phyloP scores from a whole-genome alignment of 1,140 invertebrate species.

The Anastatus disparis region DNA sequence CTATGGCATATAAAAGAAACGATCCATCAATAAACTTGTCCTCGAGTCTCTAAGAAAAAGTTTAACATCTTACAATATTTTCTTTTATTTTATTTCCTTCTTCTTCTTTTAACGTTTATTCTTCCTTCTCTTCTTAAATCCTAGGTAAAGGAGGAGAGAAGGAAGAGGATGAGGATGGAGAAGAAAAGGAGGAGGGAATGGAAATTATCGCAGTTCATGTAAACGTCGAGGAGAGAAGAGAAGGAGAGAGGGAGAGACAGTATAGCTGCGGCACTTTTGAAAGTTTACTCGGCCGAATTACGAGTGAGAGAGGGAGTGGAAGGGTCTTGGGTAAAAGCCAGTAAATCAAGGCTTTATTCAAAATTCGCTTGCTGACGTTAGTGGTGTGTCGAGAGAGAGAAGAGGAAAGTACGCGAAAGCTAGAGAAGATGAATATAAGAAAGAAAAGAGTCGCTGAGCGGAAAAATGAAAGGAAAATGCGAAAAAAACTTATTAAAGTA shows the following conservation, averaged over 20 bases:
- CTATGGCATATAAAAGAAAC: conserved; percentile 33
- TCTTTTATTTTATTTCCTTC: no score
- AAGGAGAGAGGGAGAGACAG: background rate
- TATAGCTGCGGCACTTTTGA: conserved; percentile 32
- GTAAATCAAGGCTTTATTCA: conserved; percentile 45
- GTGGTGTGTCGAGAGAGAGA: background rate
- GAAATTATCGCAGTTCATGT: background rate
- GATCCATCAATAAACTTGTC: conserved; percentile 41
- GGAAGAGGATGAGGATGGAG: background rate
- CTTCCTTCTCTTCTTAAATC: conserved; percentile 12
- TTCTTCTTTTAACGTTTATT: background rate
- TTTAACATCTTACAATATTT: no score
- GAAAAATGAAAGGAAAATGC: conserved; percentile 27
- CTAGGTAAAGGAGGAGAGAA: conserved; percentile 1
- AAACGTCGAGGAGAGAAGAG: background rate
- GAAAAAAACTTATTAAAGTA: conserved; percentile 38
- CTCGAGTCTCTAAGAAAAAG: conserved; percentile 5
- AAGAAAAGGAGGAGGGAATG: background rate
- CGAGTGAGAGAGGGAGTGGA: conserved; percentile 3
- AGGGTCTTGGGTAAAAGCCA: conserved; percentile 23
- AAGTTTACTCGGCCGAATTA: conserved; percentile 41
- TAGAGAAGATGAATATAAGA: background rate
- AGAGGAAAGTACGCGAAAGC: background rate
- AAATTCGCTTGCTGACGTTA: conserved; percentile 39
- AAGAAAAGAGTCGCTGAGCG: background rate